Conservation (phyloP, 2,888 invertebrate species). For the Noctua janthina region DNA sequence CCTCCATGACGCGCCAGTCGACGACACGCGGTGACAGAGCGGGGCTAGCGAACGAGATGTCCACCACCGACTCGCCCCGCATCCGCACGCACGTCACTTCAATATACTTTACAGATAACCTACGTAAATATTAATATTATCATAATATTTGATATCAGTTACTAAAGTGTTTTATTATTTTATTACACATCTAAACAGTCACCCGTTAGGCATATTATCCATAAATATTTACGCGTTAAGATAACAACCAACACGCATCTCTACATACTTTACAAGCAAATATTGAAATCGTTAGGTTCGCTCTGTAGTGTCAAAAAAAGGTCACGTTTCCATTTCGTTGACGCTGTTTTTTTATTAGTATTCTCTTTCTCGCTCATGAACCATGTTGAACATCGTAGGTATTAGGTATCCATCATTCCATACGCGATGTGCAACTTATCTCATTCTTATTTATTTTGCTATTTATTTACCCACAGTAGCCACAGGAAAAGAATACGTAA, state of each 20-base stretch:
- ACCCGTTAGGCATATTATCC: constrained; percentile 30
- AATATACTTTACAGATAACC: constrained; percentile 22
- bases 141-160: constrained; percentile 39
- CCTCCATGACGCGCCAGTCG: too few relatives aligned
- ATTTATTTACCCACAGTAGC: neutral
- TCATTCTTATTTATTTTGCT: neutral
- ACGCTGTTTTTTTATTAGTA: neutral
- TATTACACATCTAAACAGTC: constrained; percentile 21
- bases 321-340: neutral
- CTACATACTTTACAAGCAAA: constrained; percentile 4
- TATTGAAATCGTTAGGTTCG: neutral
- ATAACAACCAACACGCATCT: constrained; percentile 31
- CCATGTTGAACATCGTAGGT: neutral
- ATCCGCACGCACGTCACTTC: too few relatives aligned
- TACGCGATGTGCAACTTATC: neutral
- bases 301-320: neutral
- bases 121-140: constrained; percentile 33
- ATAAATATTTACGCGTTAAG: constrained; percentile 24
- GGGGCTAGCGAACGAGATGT: too few relatives aligned
- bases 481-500: neutral
- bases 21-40: too few relatives aligned
- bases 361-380: neutral
- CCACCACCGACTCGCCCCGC: too few relatives aligned
- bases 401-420: neutral
- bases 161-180: constrained; percentile 27